Evolutionary conservation across 2,888 invertebrate species (phyloP).

Genomic region (Daptonema setosum): DNA sequence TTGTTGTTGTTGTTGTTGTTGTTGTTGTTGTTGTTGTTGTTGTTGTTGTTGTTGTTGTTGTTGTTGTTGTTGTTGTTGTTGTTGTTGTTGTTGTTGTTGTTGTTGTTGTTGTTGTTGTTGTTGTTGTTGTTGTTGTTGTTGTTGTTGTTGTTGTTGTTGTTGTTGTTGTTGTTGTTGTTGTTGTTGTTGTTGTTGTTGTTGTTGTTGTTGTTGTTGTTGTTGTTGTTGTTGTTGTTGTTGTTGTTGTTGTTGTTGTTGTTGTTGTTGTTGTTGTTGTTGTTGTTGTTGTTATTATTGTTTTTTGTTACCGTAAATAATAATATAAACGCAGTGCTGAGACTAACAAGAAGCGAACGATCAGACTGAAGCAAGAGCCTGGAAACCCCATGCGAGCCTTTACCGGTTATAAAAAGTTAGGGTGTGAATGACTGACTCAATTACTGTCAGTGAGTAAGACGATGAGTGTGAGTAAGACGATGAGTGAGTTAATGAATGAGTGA

Average conservation of each 20-base stretch:
- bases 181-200: slow-evolving; percentile 3
- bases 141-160: neutral
- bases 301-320: too few species aligned
- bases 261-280: too few species aligned
- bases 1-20: neutral
- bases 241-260: slow-evolving; percentile 1
- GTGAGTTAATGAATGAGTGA: too few species aligned
- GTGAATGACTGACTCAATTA: too few species aligned
- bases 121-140: slow-evolving; percentile 1
- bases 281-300: too few species aligned
- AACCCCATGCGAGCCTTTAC: too few species aligned
- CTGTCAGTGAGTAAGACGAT: too few species aligned
- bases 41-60: neutral
- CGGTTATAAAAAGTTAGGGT: too few species aligned
- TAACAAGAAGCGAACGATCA: too few species aligned
- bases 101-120: slow-evolving; percentile 1
- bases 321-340: too few species aligned
- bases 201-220: slow-evolving; percentile 2
- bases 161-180: slow-evolving; percentile 1
- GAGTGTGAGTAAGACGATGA: too few species aligned
- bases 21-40: neutral
- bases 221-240: neutral
- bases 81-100: slow-evolving; percentile 1
- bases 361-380: too few species aligned
- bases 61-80: neutral